phyloP scores from a whole-genome alignment of 2,797 vertebrate genomes.

The Rhinophrynus dorsalis region DNA sequence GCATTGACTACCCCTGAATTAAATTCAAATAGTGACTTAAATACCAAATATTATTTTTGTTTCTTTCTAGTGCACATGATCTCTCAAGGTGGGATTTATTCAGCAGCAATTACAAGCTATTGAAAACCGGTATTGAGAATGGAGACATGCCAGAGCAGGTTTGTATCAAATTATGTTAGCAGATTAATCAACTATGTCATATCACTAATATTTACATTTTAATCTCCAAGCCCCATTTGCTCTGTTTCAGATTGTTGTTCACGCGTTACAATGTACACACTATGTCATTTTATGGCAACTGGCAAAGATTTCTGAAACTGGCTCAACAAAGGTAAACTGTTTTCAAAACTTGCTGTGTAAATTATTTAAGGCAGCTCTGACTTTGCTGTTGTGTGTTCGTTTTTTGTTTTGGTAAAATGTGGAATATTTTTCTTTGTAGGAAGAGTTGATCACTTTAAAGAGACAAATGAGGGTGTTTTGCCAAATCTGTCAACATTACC shows the following conservation, averaged over 20 bases:
- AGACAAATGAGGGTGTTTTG: conserved; percentile 98
- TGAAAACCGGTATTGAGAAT: conserved; percentile 98
- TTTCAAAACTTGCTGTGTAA: neutral
- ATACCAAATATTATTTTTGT: neutral
- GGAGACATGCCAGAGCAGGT: conserved; percentile 99
- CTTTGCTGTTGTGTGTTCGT: neutral
- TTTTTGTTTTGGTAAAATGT: neutral
- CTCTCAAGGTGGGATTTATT: conserved; percentile 98
- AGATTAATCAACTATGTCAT: conserved; percentile 15
- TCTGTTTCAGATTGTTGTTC: conserved; percentile 91
- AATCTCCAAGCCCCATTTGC: neutral
- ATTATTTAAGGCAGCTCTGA: no score
- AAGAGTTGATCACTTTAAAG: conserved; percentile 90
- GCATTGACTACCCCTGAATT: no score
- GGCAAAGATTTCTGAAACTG: conserved; percentile 93
- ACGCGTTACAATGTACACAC: conserved; percentile 97
- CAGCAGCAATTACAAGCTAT: conserved; percentile 95
- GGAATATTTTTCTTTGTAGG: conserved; percentile 67
- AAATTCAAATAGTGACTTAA: no score
- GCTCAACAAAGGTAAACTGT: conserved; percentile 86
- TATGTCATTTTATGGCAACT: conserved; percentile 98
- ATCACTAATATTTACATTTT: conserved; percentile 33
- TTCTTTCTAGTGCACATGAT: conserved; percentile 88
- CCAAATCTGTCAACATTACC: conserved; percentile 98
- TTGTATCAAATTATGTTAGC: conserved; percentile 51